Evolutionary conservation across 2,888 invertebrate genomes (phyloP), one percentile per base, ranked within the genome.

Genomic region (Pomacea canaliculata): DNA sequence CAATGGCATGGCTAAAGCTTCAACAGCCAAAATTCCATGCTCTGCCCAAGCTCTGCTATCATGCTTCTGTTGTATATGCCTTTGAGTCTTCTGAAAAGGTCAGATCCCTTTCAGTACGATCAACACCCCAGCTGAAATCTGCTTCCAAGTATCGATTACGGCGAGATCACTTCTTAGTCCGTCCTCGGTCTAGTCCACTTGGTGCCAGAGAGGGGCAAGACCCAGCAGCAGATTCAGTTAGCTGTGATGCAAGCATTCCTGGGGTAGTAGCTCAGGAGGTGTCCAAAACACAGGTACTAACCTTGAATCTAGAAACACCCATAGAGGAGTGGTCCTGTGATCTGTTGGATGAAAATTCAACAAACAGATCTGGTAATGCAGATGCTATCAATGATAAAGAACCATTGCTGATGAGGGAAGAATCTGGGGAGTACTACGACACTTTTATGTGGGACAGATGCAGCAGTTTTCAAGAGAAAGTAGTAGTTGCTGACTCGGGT

Each of bases 171-270:
- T 68, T 67, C 46, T 16, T 70, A 65, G 67, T 67, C 49, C 27
- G 79, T 37, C 79, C 79, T 0, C 72, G 70, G 69, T 74, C 79
- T 9, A 79, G 77, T n/a, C 77, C 77, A n/a, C 56, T 65, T 46
- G 60, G 49, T 51, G 5, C 49, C 46, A 70, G 63, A n/a, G 49
- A 70, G 49, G 4, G 23, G 16, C 4, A 46, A 48, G 51, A 69
- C 9, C 16, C 19, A 56, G 12, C 51, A 2, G 16, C 8, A 7
- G 51, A 56, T 16, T 13, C 51, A 56, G 51, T 56, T 10, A 56
- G 16, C 51, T 13, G 51, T 56, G 51, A 37, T 37, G 5, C 51
- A 13, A 13, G 51, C 51, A 10, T 56, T 56, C 51, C 51, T 56
- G 16, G 12, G 10, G 16, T 16, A 16, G 8, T 56, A 10, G 10